Percentiles rank a stretch among this genome's conserved stretches.
Conservation (phyloP, 2,113 vertebrate species). For the Salvelinus namaycush region DNA sequence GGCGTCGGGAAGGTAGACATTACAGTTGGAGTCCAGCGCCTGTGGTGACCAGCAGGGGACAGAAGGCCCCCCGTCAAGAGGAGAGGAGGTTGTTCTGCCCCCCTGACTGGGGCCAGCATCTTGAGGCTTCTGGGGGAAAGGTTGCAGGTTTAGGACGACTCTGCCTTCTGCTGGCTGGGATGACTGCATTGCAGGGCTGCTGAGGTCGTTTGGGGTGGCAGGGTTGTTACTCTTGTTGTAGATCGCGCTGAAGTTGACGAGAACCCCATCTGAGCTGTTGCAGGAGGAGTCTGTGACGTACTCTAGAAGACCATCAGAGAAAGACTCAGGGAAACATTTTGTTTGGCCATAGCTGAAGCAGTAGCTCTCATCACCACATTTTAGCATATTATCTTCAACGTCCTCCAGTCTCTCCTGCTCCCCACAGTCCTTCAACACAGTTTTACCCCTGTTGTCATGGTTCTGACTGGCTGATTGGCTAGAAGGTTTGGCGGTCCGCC, state of each 20-base stretch:
- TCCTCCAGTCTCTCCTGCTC: constrained; percentile 72
- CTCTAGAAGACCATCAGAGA: constrained; percentile 79
- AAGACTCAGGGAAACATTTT: constrained; percentile 76
- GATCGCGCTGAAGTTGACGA: constrained; percentile 93
- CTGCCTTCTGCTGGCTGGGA: constrained; percentile 70
- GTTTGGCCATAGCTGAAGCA: constrained; percentile 72
- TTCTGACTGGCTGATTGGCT: constrained; percentile 31
- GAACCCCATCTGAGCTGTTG: constrained; percentile 90
- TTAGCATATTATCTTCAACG: constrained; percentile 55
- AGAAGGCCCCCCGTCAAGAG: constrained; percentile 59
- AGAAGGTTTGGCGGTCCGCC: constrained; percentile 57
- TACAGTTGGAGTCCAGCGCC: constrained; percentile 89
- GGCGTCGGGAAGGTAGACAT: constrained; percentile 71
- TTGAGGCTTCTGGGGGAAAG: constrained; percentile 75
- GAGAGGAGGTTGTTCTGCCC: constrained; percentile 47
- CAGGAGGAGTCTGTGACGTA: constrained; percentile 89
- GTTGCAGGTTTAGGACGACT: constrained; percentile 89
- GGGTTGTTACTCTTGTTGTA: constrained; percentile 86
- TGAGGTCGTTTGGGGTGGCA: constrained; percentile 79
- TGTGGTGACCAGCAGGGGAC: constrained; percentile 77
- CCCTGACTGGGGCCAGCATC: constrained; percentile 12
- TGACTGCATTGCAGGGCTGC: constrained; percentile 77
- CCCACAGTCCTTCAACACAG: constrained; percentile 66
- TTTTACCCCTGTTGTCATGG: constrained; percentile 62
- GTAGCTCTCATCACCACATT: constrained; percentile 65